Evolutionary conservation across 2,113 vertebrate genomes (phyloP).

Genomic region (Calidris pugnax): DNA sequence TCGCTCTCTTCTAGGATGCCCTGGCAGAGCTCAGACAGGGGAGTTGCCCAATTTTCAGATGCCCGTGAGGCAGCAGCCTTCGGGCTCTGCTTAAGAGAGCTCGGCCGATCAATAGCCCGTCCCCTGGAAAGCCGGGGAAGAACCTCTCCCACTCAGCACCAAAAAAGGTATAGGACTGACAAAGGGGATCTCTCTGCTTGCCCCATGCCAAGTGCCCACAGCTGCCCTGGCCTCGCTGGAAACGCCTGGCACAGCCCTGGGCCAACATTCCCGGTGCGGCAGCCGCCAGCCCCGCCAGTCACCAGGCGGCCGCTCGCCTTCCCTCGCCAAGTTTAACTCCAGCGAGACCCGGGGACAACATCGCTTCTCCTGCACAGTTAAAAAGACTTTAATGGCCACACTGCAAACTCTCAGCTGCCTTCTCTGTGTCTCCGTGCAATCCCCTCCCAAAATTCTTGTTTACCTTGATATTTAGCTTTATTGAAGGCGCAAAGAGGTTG

Average conservation of each 20-base stretch:
- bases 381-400: fast-evolving
- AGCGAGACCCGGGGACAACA: not conserved
- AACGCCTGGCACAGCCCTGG: not conserved
- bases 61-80: fast-evolving
- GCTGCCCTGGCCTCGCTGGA: not conserved
- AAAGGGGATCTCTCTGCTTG: slow-evolving; percentile 50
- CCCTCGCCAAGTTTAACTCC: not conserved
- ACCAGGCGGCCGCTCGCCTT: not conserved
- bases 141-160: slow-evolving; percentile 19
- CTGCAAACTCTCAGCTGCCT: not conserved
- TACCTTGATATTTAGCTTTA: not conserved
- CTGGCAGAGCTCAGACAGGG: not conserved
- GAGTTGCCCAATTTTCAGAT: not conserved
- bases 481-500: not conserved
- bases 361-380: not conserved
- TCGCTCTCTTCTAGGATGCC: not conserved
- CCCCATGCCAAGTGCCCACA: not conserved
- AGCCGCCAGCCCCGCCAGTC: not conserved
- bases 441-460: not conserved
- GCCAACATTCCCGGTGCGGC: slow-evolving; percentile 5
- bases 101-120: not conserved
- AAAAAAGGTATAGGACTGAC: slow-evolving; percentile 51
- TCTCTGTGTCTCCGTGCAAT: not conserved
- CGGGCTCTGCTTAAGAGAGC: not conserved
- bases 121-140: not conserved